Conservation (phyloP, 2,888 invertebrate genomes). For the Sinopyrophorus schimmeli region DNA sequence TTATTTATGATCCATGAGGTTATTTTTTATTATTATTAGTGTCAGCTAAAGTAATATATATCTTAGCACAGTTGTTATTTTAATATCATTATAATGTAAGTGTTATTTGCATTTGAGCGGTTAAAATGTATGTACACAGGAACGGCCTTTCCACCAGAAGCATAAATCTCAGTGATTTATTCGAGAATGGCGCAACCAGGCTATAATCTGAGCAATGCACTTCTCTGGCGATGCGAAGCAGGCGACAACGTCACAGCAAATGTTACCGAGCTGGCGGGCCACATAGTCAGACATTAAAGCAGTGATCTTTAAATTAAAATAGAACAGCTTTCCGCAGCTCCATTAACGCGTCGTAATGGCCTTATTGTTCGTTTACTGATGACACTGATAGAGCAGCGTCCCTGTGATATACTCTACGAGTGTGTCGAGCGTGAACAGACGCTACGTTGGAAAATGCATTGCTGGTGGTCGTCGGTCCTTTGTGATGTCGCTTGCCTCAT, state of each 20-base stretch:
- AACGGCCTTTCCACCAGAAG: conserved; percentile 40
- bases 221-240: conserved; percentile 32
- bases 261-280: conserved; percentile 35
- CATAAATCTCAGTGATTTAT: conserved; percentile 47
- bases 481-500: conserved; percentile 53
- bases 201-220: conserved; percentile 45
- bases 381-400: conserved; percentile 41
- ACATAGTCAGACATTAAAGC: conserved; percentile 25
- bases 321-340: conserved; percentile 41
- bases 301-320: conserved; percentile 39
- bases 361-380: conserved; percentile 37
- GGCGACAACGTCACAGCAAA: conserved; percentile 32
- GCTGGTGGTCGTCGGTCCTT: conserved; percentile 50
- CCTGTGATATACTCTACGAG: conserved; percentile 35
- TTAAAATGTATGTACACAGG: conserved; percentile 41
- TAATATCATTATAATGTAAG: conserved; percentile 45
- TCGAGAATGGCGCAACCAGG: conserved; percentile 40
- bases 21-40: no score
- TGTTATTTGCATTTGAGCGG: conserved; percentile 46
- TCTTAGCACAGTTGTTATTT: conserved; percentile 45
- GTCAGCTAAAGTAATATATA: no score
- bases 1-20: no score
- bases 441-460: conserved; percentile 47
- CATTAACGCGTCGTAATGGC: conserved; percentile 43
- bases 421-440: conserved; percentile 43